phyloP scores from a whole-genome alignment of 2,797 vertebrate species.

The Trematomus bernacchii region DNA sequence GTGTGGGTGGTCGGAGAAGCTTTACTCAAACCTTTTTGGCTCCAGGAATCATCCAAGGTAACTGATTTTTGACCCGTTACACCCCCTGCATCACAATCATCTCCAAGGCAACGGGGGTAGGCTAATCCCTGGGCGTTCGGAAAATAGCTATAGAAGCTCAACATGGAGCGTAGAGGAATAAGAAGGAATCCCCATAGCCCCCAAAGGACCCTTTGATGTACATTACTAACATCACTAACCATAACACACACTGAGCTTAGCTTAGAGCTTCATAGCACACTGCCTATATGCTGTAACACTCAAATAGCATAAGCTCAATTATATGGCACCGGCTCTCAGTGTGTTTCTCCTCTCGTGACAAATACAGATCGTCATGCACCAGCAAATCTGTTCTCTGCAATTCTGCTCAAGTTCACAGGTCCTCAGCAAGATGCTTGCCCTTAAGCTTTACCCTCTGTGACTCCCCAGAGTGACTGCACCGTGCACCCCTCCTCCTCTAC shows the following conservation, averaged over 20 bases:
- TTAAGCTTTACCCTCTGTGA: slow-evolving; percentile 39
- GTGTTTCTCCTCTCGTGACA: slow-evolving; percentile 12
- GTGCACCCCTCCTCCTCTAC: slow-evolving; percentile 38
- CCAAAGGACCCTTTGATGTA: slow-evolving; percentile 9
- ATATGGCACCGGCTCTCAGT: not conserved
- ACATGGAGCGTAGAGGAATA: not conserved
- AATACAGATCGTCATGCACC: slow-evolving; percentile 25
- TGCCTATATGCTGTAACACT: slow-evolving; percentile 6
- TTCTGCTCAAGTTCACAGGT: slow-evolving; percentile 36
- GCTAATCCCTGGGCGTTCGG: slow-evolving; percentile 23
- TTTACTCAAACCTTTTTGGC: slow-evolving; percentile 14
- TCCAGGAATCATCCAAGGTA: slow-evolving; percentile 9
- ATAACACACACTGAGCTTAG: slow-evolving; percentile 25
- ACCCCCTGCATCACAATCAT: slow-evolving; percentile 18
- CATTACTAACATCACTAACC: not conserved
- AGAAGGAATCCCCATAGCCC: not conserved
- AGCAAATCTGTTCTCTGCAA: slow-evolving; percentile 28
- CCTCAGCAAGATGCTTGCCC: slow-evolving; percentile 35
- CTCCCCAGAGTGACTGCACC: slow-evolving; percentile 37
- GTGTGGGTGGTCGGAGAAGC: not conserved
- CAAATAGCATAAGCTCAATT: slow-evolving; percentile 15
- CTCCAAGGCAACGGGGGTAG: slow-evolving; percentile 11
- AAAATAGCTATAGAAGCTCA: not conserved
- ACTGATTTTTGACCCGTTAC: slow-evolving; percentile 20
- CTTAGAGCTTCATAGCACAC: slow-evolving; percentile 12